Percentiles rank a stretch among this genome's conserved stretches.
Evolutionary conservation across 2,888 invertebrate genomes (phyloP).

Genomic region (Alsophila aescularia): DNA sequence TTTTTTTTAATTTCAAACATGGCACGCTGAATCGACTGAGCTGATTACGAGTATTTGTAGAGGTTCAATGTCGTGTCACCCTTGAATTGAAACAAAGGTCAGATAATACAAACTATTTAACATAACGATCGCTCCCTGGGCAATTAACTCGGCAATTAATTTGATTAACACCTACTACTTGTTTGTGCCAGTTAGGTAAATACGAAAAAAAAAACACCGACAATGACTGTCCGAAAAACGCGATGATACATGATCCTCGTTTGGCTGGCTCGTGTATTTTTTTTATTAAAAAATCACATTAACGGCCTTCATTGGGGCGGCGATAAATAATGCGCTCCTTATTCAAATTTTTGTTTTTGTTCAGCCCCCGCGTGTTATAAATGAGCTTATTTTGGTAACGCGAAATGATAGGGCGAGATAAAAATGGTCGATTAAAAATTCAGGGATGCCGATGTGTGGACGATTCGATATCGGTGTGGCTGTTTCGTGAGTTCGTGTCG

Average conservation of each 20-base stretch:
- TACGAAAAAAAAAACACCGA: conserved; percentile 66
- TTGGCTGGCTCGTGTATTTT: conserved; percentile 77
- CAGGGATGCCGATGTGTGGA: conserved; percentile 48
- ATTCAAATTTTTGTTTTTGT: conserved; percentile 84
- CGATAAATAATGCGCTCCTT: conserved; percentile 84
- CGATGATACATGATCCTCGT: conserved; percentile 84
- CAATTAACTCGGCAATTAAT: conserved; percentile 63
- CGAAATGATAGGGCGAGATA: conserved; percentile 80
- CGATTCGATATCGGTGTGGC: conserved; percentile 13
- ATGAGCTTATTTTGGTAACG: conserved; percentile 83
- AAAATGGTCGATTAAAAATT: conserved; percentile 69
- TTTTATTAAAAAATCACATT: conserved; percentile 84
- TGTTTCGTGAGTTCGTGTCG: not conserved
- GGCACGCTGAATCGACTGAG: not conserved
- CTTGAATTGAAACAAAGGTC: conserved; percentile 16
- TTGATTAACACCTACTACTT: conserved; percentile 67
- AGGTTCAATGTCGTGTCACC: conserved; percentile 24
- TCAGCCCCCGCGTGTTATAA: conserved; percentile 80
- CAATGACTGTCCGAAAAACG: conserved; percentile 82
- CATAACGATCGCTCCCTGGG: conserved; percentile 28
- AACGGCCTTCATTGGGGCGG: conserved; percentile 84
- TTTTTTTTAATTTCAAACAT: conserved; percentile 21
- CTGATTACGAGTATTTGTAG: not conserved
- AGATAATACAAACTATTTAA: conserved; percentile 40
- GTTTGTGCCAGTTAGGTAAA: conserved; percentile 53